Evolutionary conservation across 2,113 vertebrate genomes (phyloP).

Genomic region (Trinectes maculatus): DNA sequence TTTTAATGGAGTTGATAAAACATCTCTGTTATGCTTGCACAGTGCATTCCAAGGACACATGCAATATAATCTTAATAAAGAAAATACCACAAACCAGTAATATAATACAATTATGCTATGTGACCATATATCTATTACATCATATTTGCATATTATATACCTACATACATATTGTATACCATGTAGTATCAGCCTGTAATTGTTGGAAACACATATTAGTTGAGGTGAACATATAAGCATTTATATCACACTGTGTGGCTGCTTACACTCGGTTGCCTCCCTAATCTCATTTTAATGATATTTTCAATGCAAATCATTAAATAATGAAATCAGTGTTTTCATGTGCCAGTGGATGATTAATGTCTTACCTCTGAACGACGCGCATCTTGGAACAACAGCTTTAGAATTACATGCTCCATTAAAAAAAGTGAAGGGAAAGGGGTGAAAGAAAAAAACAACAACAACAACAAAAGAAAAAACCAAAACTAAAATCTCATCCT

Average conservation of each 20-base stretch:
- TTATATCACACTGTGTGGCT: slow-evolving; percentile 28
- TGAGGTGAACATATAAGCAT: slow-evolving; percentile 38
- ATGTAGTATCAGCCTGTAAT: neutral
- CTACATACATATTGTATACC: no score
- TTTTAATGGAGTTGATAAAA: neutral
- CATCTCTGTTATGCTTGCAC: no score
- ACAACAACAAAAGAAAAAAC: neutral
- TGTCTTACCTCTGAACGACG: slow-evolving; percentile 57
- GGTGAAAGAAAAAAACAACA: neutral
- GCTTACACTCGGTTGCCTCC: slow-evolving; percentile 45
- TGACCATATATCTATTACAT: no score
- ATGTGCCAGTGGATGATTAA: slow-evolving; percentile 64
- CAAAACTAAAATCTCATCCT: neutral
- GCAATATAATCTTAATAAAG: no score
- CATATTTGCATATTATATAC: no score
- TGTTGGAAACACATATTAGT: slow-evolving; percentile 28
- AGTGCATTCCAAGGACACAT: no score
- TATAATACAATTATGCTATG: no score
- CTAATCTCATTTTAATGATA: slow-evolving; percentile 70
- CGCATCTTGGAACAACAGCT: slow-evolving; percentile 51
- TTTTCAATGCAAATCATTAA: slow-evolving; percentile 72
- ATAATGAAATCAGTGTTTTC: slow-evolving; percentile 65
- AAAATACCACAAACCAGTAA: no score
- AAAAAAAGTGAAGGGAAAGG: slow-evolving; percentile 36
- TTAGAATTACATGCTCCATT: slow-evolving; percentile 57